Conservation (phyloP, 2,797 vertebrate species). For the Naso thynnoides region DNA sequence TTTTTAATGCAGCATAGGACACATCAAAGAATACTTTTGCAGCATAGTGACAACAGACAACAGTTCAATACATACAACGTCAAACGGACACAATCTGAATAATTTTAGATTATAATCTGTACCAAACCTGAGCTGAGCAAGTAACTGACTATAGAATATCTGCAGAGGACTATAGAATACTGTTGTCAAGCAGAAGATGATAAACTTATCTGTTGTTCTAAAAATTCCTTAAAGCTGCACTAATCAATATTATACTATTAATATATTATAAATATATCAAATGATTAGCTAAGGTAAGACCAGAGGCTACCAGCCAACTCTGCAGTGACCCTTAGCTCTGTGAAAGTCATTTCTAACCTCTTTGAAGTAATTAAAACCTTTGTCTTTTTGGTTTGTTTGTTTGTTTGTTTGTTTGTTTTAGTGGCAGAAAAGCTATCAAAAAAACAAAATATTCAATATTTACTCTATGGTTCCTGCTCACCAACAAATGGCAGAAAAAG, state of each 20-base stretch:
- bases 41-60: slow-evolving; percentile 24
- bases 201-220: slow-evolving; percentile 4
- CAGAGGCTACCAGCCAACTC: too few relatives aligned
- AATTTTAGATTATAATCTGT: background rate
- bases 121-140: slow-evolving; percentile 28
- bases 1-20: slow-evolving; percentile 58
- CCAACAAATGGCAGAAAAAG: background rate
- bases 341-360: background rate
- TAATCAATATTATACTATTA: background rate
- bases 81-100: slow-evolving; percentile 22
- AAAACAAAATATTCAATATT: too few relatives aligned
- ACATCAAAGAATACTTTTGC: slow-evolving; percentile 50
- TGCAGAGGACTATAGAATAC: slow-evolving; percentile 45
- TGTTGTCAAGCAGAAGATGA: slow-evolving; percentile 15
- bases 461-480: too few relatives aligned
- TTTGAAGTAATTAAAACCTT: background rate
- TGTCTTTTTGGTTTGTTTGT: too few relatives aligned
- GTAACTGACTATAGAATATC: slow-evolving; percentile 14
- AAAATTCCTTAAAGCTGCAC: slow-evolving; percentile 32
- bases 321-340: background rate
- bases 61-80: slow-evolving; percentile 6
- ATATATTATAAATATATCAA: background rate
- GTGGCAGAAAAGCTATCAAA: too few relatives aligned
- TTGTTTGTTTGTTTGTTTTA: too few relatives aligned
- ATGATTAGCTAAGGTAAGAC: background rate